Evolutionary conservation across 2,888 invertebrate species (phyloP).

Genomic region (Linnaemya tessellans): DNA sequence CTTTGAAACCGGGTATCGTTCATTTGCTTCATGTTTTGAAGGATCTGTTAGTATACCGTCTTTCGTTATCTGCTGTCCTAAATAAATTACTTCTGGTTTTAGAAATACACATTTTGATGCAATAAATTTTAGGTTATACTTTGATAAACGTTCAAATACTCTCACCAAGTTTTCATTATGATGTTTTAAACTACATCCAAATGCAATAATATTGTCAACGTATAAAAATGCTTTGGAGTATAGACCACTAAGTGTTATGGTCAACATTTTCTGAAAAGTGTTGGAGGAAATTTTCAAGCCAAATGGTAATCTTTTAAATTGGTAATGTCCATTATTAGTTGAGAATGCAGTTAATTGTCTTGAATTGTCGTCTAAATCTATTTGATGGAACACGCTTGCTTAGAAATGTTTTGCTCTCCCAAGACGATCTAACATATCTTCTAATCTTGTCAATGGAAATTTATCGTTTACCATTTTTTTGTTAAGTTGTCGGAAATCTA

Average conservation of each 20-base stretch:
- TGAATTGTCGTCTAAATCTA: too few species aligned
- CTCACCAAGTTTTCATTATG: background rate
- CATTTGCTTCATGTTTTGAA: too few species aligned
- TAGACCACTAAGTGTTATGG: background rate
- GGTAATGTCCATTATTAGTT: background rate
- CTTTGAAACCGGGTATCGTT: too few species aligned
- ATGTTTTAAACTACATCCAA: too few species aligned
- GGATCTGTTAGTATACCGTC: too few species aligned
- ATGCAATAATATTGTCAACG: too few species aligned
- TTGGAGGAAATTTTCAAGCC: background rate
- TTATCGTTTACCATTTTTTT: too few species aligned
- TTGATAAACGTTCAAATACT: background rate
- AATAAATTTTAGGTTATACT: background rate
- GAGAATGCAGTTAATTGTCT: background rate
- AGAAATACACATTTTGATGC: conserved; percentile 3
- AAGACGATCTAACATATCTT: background rate
- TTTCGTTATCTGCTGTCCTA: too few species aligned
- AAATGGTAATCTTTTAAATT: too few species aligned
- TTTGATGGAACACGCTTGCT: too few species aligned
- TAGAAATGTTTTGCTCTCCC: conserved; percentile 23
- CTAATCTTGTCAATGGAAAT: too few species aligned
- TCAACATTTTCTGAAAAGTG: background rate
- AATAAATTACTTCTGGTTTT: background rate
- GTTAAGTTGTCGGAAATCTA: conserved; percentile 8
- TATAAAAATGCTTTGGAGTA: background rate